phyloP scores from a whole-genome alignment of 2,888 invertebrate genomes.

The Parapristionchus giblindavisi region DNA sequence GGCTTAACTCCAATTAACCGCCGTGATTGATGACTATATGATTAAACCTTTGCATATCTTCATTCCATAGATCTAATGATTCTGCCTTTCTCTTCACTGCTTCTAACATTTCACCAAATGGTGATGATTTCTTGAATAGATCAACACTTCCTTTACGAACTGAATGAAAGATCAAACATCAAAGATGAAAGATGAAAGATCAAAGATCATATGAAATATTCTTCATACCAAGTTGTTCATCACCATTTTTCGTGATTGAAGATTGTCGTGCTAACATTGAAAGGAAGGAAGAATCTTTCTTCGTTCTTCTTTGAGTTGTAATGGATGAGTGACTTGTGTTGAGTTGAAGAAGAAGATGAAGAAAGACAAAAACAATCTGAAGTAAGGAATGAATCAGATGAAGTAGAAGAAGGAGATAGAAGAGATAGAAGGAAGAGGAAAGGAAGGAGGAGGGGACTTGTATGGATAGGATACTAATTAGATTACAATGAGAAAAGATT shows the following conservation, averaged over 20 bases:
- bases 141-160: slow-evolving; percentile 42
- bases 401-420: slow-evolving; percentile 8
- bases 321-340: slow-evolving; percentile 13
- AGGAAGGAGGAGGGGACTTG: neutral
- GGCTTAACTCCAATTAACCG: too few species aligned
- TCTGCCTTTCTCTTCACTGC: slow-evolving; percentile 51
- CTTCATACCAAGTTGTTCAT: too few species aligned
- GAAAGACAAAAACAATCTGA: neutral
- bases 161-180: neutral
- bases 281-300: neutral
- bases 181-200: neutral
- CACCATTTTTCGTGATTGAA: slow-evolving; percentile 2
- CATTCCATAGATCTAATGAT: slow-evolving; percentile 56
- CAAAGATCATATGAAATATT: too few species aligned
- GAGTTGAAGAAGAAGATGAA: slow-evolving; percentile 9
- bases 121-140: slow-evolving; percentile 54
- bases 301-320: slow-evolving; percentile 5
- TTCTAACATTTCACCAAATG: slow-evolving; percentile 62
- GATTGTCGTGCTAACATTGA: slow-evolving; percentile 14
- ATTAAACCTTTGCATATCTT: slow-evolving; percentile 55
- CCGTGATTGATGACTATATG: too few species aligned
- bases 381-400: too few species aligned
- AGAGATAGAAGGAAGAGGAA: neutral
- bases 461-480: neutral
- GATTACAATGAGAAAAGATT: neutral